Percentiles rank a stretch among this genome's conserved stretches.
These are phyloP conservation scores for Yponomeuta cagnagella DNA, from an alignment of 2,888 invertebrate genomes.

Conservation along the genomic window DNA sequence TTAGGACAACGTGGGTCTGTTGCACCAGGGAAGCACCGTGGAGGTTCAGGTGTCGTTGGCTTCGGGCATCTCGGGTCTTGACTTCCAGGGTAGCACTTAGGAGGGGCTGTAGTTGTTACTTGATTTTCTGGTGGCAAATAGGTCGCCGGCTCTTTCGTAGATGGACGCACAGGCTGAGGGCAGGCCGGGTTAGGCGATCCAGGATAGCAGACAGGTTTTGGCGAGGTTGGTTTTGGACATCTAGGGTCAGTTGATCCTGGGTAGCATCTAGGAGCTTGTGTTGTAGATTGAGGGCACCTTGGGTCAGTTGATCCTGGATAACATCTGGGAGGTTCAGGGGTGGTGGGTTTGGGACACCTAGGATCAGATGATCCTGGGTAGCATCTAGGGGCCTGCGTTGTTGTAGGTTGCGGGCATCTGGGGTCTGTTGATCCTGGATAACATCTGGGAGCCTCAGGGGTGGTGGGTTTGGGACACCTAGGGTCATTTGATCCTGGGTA, in stretches of 20 bases:
- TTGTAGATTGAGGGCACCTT: constrained; percentile 20
- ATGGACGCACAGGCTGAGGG: constrained; percentile 22
- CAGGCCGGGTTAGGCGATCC: constrained; percentile 24
- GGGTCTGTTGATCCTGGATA: constrained; percentile 47
- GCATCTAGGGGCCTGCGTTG: constrained; percentile 24
- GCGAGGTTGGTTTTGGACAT: constrained; percentile 30
- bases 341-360: constrained; percentile 21
- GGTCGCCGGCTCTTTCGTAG: constrained; percentile 27
- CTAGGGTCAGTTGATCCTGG: constrained; percentile 24
- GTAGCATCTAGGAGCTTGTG: constrained; percentile 15
- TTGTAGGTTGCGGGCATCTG: constrained; percentile 37
- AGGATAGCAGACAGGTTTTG: constrained; percentile 27
- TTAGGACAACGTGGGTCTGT: constrained; percentile 36
- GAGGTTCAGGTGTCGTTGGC: constrained; percentile 23
- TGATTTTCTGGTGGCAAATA: constrained; percentile 27
- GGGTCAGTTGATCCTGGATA: constrained; percentile 29
- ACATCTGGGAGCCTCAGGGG: constrained; percentile 25
- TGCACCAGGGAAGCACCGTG: constrained; percentile 34
- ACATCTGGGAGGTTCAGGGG: constrained; percentile 20
- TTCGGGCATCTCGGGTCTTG: constrained; percentile 38
- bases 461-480: constrained; percentile 22
- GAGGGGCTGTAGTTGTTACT: constrained; percentile 24
- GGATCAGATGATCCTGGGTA: constrained; percentile 37
- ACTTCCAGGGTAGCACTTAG: constrained; percentile 33
- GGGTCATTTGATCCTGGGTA: constrained; percentile 36